Evolutionary conservation across 2,888 invertebrate species (phyloP).

Genomic region (Standfussiana lucernea): DNA sequence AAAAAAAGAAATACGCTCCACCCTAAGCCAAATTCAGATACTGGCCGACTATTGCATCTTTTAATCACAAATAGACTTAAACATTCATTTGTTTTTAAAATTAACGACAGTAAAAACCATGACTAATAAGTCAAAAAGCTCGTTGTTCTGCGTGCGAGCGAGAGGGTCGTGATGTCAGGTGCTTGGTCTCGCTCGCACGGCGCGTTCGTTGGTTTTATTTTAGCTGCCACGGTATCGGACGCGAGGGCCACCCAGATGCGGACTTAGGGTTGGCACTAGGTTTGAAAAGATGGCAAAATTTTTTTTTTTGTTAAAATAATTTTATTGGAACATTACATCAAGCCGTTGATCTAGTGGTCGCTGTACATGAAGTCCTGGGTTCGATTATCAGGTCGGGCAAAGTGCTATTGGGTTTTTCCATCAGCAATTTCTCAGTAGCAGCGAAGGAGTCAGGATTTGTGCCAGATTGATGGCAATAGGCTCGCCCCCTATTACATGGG

Average conservation of each 20-base stretch:
- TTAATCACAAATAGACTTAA: background rate
- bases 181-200: conserved; percentile 72
- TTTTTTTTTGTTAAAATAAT: background rate
- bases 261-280: conserved; percentile 77
- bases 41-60: background rate
- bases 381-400: too few species aligned
- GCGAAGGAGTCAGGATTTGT: too few species aligned
- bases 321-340: too few species aligned
- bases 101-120: conserved; percentile 18
- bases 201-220: conserved; percentile 82
- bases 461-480: too few species aligned
- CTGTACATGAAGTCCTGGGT: too few species aligned
- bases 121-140: conserved; percentile 38
- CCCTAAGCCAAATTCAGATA: background rate
- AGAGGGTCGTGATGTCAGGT: conserved; percentile 65
- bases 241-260: conserved; percentile 85
- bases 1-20: too few species aligned
- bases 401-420: too few species aligned
- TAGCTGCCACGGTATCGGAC: conserved; percentile 81
- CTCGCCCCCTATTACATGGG: too few species aligned
- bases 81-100: background rate
- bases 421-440: too few species aligned
- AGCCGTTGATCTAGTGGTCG: too few species aligned
- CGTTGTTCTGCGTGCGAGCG: conserved; percentile 49
- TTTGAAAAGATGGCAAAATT: background rate